phyloP scores from a whole-genome alignment of 2,888 invertebrate species.

The Hemaris fuciformis region DNA sequence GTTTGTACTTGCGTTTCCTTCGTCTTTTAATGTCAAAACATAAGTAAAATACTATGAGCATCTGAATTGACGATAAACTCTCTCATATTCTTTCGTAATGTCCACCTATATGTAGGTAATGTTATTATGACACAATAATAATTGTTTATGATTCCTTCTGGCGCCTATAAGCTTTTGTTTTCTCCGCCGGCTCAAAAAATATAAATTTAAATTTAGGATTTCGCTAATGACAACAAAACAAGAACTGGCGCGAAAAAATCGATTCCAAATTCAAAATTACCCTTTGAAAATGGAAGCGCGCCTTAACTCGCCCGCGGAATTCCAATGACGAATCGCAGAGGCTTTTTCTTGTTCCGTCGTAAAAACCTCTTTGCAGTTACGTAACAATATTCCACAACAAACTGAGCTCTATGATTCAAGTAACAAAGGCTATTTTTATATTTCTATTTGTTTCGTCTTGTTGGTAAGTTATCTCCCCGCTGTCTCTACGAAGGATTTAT shows the following conservation, averaged over 20 bases:
- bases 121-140: too few relatives aligned
- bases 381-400: neutral
- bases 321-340: conserved; percentile 78
- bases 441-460: conserved; percentile 13
- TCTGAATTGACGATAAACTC: too few relatives aligned
- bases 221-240: neutral
- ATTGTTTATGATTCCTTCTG: neutral
- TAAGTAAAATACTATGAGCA: too few relatives aligned
- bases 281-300: conserved; percentile 66
- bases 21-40: too few relatives aligned
- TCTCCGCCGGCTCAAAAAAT: neutral
- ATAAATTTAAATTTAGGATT: neutral
- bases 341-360: conserved; percentile 74
- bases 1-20: too few relatives aligned
- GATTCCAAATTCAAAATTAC: conserved; percentile 58
- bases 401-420: neutral
- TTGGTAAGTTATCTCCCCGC: conserved; percentile 70
- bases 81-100: too few relatives aligned
- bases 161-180: neutral
- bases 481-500: conserved; percentile 80
- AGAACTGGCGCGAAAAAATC: conserved; percentile 26
- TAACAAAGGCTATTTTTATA: conserved; percentile 9
- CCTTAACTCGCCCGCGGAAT: conserved; percentile 73
- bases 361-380: conserved; percentile 33
- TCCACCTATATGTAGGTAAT: too few relatives aligned